phyloP scores from a whole-genome alignment of 2,888 invertebrate genomes.

The Cremastinae sp. region DNA sequence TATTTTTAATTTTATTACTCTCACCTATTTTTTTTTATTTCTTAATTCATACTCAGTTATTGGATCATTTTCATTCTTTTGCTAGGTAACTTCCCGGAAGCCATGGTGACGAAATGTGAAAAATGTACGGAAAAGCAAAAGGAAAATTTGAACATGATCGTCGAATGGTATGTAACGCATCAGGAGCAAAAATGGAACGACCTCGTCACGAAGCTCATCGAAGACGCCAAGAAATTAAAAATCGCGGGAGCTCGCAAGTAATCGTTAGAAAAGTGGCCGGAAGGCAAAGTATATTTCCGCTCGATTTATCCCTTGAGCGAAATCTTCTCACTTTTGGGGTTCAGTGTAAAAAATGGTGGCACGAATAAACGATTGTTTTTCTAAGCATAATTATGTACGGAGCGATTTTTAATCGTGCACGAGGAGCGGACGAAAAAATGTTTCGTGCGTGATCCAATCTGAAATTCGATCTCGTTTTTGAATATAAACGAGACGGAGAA shows the following conservation, averaged over 20 bases:
- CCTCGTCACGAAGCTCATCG: slow-evolving; percentile 64
- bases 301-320: not conserved
- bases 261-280: not conserved
- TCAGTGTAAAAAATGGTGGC: slow-evolving; percentile 34
- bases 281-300: not conserved
- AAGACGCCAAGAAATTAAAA: slow-evolving; percentile 62
- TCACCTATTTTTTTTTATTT: not conserved
- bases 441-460: not conserved
- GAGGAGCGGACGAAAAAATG: not conserved
- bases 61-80: not conserved
- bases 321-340: slow-evolving; percentile 22
- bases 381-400: not conserved
- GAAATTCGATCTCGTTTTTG: not conserved
- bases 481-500: too few relatives aligned
- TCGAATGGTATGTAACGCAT: slow-evolving; percentile 70
- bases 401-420: not conserved
- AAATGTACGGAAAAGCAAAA: slow-evolving; percentile 72
- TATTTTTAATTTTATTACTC: not conserved
- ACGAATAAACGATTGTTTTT: slow-evolving; percentile 39
- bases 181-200: slow-evolving; percentile 67
- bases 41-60: not conserved
- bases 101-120: slow-evolving; percentile 69
- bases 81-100: slow-evolving; percentile 71
- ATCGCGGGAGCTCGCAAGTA: slow-evolving; percentile 15
- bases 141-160: slow-evolving; percentile 66